phyloP scores from a whole-genome alignment of 2,113 vertebrate genomes.

The Archilochus colubris region DNA sequence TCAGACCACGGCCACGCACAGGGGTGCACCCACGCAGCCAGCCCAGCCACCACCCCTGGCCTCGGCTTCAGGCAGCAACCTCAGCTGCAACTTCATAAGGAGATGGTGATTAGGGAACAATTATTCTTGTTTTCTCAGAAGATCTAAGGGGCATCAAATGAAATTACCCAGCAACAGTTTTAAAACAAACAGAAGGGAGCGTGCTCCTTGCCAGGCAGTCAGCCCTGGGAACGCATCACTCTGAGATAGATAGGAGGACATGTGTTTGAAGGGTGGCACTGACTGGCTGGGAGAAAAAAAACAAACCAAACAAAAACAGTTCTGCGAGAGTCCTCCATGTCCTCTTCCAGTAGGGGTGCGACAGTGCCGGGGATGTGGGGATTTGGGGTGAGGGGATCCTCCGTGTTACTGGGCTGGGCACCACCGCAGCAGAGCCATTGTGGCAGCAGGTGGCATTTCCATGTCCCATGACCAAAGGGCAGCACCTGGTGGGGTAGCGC shows the following conservation, averaged over 20 bases:
- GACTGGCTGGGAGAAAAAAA: background rate
- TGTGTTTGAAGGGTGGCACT: background rate
- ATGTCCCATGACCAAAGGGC: background rate
- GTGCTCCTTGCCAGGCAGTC: background rate
- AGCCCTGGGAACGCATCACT: background rate
- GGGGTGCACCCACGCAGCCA: background rate
- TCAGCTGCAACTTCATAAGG: background rate
- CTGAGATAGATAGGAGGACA: background rate
- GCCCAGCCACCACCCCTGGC: background rate
- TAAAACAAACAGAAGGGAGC: constrained; percentile 22
- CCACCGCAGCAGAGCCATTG: accelerated
- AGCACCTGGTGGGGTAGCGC: background rate
- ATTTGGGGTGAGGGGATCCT: background rate
- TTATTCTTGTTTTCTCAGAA: constrained; percentile 37
- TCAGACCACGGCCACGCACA: background rate
- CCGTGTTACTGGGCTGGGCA: background rate
- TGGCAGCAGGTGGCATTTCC: background rate
- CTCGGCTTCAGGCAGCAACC: background rate
- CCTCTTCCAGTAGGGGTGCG: background rate
- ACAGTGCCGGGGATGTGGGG: background rate
- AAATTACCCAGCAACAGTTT: background rate
- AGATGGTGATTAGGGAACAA: constrained; percentile 22
- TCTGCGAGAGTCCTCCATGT: background rate
- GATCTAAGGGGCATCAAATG: constrained; percentile 31
- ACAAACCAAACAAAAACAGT: too few species aligned